Conservation (phyloP, 1,140 invertebrate genomes). For the Drosophila rhopaloa region DNA sequence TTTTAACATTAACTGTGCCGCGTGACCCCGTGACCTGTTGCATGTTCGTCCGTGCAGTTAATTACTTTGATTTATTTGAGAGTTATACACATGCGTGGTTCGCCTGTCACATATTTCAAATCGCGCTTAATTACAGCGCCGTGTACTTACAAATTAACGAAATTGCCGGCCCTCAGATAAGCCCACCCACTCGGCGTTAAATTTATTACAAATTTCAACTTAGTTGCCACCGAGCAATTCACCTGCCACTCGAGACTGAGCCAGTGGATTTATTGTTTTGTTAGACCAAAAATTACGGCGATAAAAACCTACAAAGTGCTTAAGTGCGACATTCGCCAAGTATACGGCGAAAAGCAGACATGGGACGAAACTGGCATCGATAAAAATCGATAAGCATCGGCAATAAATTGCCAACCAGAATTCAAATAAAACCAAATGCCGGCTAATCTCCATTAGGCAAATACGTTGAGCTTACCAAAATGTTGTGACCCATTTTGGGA, state of each 20-base stretch:
- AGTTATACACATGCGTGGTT: conserved; percentile 55
- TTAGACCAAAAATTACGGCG: conserved; percentile 61
- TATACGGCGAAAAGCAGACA: not conserved
- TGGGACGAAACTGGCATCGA: conserved; percentile 40
- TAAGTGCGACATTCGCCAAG: conserved; percentile 43
- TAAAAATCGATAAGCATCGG: conserved; percentile 65
- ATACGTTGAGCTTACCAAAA: conserved; percentile 57
- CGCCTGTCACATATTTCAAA: conserved; percentile 74
- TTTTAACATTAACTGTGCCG: conserved; percentile 26
- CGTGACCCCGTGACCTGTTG: conserved; percentile 71
- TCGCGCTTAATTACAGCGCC: conserved; percentile 70
- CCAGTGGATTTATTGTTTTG: conserved; percentile 55
- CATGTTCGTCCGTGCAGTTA: conserved; percentile 63
- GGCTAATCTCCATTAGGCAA: conserved; percentile 66
- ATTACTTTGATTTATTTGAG: conserved; percentile 80
- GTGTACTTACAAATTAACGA: conserved; percentile 77
- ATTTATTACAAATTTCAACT: conserved; percentile 55
- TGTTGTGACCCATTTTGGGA: conserved; percentile 48
- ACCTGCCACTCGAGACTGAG: conserved; percentile 35
- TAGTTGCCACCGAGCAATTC: conserved; percentile 23
- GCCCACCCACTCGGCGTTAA: not conserved
- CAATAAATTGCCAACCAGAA: conserved; percentile 59
- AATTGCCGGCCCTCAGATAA: conserved; percentile 38
- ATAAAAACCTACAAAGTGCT: conserved; percentile 63
- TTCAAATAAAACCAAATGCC: conserved; percentile 67